Base-by-base conservation (phyloP, 1,140 invertebrate species). In the Drosophila equinoxialis region DNA sequence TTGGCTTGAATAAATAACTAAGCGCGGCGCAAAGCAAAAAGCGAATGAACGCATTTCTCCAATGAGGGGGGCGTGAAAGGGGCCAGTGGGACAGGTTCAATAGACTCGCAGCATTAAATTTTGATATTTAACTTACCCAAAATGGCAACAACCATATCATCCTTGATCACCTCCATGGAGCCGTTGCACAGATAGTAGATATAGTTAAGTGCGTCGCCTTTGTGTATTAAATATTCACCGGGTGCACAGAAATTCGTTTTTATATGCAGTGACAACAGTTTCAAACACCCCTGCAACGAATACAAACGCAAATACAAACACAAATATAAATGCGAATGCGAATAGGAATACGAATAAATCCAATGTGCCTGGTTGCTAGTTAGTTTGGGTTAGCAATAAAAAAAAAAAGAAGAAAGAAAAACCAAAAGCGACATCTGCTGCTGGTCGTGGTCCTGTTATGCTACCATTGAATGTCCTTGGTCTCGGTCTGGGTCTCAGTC, bases 61-160 rank as follows among this genome's bases (percentile, higher is more conserved):
- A 48, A 20, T 20, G 14, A 8, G 45, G 17, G 7, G 14, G 17
- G 42, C 20, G 0, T 23, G 20, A 23, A 23, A 1, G 20, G 20
- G 20, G 30, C 30, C 30, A 48, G 35, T 20, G 45, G 17, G 45
- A 10, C 3, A 54, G 62, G 85, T 89, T 89, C 84, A 89, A 76
- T 71, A 79, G 61, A 84, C 80, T 68, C 51, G 23, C 30, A 65
- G 45, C 35, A 33, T 33, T 23, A 63, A 70, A 58, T 66, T 65
- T 67, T 73, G 64, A 48, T 67, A 68, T 74, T 74, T 74, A 57
- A 68, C 93, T 94, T 94, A 99, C 98, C 98, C 84, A 99, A 94
- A 90, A 99, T 99, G 55, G 98, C 98, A 17, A 99, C 98, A 57
- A 99, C 98, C 96, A 99, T 98, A 71, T 97, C 97, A 91, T 99